Conservation (phyloP, 2,113 vertebrate species). For the Salvelinus alpinus region DNA sequence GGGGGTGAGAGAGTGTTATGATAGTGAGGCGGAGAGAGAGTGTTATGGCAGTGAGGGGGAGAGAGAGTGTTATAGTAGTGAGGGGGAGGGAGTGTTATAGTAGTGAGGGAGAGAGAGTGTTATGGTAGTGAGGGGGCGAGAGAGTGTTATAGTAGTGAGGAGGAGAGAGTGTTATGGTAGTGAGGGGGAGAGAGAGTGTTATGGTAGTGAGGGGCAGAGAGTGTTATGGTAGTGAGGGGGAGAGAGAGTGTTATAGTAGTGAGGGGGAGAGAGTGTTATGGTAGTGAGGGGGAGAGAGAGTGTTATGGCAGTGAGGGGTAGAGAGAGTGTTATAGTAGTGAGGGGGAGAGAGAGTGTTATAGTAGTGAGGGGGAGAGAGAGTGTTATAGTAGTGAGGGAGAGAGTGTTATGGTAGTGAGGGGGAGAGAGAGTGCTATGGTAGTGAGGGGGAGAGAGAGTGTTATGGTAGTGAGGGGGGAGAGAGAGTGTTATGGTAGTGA, state of each 20-base stretch:
- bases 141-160: too few species aligned
- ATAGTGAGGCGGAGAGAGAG: conserved; percentile 7
- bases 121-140: not conserved
- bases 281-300: too few species aligned
- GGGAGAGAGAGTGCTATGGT: not conserved
- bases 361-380: too few species aligned
- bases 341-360: not conserved
- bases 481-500: not conserved
- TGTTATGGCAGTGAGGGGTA: too few species aligned
- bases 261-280: too few species aligned
- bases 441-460: too few species aligned
- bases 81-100: too few species aligned
- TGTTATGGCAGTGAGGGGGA: not conserved
- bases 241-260: not conserved
- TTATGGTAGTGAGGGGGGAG: not conserved
- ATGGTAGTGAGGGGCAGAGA: too few species aligned
- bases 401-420: not conserved
- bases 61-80: not conserved
- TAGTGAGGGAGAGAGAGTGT: not conserved
- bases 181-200: conserved; percentile 5
- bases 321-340: not conserved
- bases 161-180: too few species aligned
- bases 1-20: too few species aligned
- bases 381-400: not conserved
- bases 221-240: too few species aligned